Base-by-base conservation (phyloP, 2,113 vertebrate genomes). In the Mus pahari region DNA sequence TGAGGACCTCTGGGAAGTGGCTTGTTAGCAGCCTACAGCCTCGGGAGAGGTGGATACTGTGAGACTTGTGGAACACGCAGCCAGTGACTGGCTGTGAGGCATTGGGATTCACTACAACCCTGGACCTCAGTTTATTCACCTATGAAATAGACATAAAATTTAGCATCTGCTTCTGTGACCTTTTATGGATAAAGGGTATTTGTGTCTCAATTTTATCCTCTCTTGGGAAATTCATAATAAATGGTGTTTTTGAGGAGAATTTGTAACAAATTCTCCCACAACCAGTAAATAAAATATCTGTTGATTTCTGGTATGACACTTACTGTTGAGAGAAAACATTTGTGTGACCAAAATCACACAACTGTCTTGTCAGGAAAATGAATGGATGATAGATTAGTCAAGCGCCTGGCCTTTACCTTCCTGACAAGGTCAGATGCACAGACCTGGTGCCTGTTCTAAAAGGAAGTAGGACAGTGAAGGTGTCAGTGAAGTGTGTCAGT, bases 301-400 rank as follows among this genome's bases (percentile, higher is more conserved):
- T 73, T 93, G 93, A 90, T 83, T 89, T 84, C 74, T 86, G n/a
- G 39, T 19, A 26, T 81, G 92, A 66, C 58, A n/a, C 42, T 66
- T 33, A 39, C 33, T 39, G 73, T 20, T 60, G 74, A 94, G 84
- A 89, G 73, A 42, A 93, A 90, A n/a, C 10, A 24, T n/a, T 82
- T n/a, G 20, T 58, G 53, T 58, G 53, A 39, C 79, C 70, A 53
- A 92, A 79, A 84, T 60, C 66, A 31, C 45, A 42, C 0, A 66
- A 4, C 17, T 77, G 22, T 16, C 66, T 73, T 81, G 78, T 64
- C 83, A 93, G 64, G 87, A 91, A 89, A 82, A 82, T 48, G 55
- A 64, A 82, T 81, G 71, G n/a, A 17, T 53, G 71, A 36, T 70
- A 73, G n/a, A 60, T 53, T 0, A 3, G 42, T 36, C 7, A 2